Percentiles rank a stretch among this genome's conserved stretches.
Evolutionary conservation across 2,888 invertebrate genomes (phyloP).

Genomic region (Caenorhabditis sp.): DNA sequence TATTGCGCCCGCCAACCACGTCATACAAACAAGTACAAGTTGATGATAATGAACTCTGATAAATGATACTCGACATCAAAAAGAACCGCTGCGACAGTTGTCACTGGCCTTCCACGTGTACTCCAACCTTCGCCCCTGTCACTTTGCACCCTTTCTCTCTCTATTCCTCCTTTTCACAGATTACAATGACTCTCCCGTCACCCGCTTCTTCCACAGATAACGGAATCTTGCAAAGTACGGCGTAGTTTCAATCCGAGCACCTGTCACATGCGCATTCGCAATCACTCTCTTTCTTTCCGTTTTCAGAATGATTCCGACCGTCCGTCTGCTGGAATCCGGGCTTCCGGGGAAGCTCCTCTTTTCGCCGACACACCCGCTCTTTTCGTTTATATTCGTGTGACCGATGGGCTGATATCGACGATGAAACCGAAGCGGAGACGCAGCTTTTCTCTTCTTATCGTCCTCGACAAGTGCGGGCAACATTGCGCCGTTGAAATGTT

Average conservation of each 20-base stretch:
- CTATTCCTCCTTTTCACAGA: slow-evolving; percentile 13
- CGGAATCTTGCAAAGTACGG: slow-evolving; percentile 16
- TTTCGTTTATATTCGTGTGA: slow-evolving; percentile 5
- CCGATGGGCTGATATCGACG: slow-evolving; percentile 9
- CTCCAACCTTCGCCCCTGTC: slow-evolving; percentile 37
- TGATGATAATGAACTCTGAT: background rate
- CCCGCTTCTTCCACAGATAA: slow-evolving; percentile 3
- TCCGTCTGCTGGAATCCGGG: slow-evolving; percentile 22
- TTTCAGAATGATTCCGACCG: slow-evolving; percentile 5
- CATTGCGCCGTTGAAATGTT: slow-evolving; percentile 31
- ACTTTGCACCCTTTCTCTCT: slow-evolving; percentile 7
- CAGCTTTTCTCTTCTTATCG: background rate
- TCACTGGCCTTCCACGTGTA: slow-evolving; percentile 40
- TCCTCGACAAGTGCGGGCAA: slow-evolving; percentile 25
- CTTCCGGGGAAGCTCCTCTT: slow-evolving; percentile 29
- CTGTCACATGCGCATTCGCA: slow-evolving; percentile 7
- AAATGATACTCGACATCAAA: no score
- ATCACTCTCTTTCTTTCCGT: slow-evolving; percentile 4
- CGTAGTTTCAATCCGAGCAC: slow-evolving; percentile 36
- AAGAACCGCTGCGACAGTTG: slow-evolving; percentile 30
- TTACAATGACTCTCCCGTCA: background rate
- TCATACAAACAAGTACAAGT: no score
- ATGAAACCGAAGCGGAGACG: background rate
- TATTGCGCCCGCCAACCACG: no score
- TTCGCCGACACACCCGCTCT: slow-evolving; percentile 26